Conservation (phyloP, 2,888 invertebrate genomes). For the Drosophila robusta region DNA sequence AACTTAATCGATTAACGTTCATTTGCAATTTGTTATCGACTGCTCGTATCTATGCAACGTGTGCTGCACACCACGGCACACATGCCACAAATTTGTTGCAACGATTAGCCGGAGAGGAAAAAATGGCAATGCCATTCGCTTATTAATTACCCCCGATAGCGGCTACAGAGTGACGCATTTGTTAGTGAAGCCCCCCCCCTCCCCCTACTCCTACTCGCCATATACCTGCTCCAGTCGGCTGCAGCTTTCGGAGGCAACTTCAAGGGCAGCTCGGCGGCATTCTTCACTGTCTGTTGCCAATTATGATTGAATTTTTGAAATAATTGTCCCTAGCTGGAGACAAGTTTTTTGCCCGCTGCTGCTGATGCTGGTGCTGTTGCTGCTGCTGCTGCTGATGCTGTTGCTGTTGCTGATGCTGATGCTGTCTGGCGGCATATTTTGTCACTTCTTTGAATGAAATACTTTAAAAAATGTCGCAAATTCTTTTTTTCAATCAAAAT, state of each 20-base stretch:
- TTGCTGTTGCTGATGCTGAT: neutral
- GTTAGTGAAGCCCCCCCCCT: slow-evolving; percentile 14
- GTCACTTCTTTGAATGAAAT: slow-evolving; percentile 52
- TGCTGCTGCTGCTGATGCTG: neutral
- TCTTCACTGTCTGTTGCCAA: slow-evolving; percentile 67
- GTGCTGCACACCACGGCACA: slow-evolving; percentile 24
- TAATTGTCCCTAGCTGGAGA: slow-evolving; percentile 44
- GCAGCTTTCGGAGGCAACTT: slow-evolving; percentile 28
- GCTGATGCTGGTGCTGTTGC: neutral
- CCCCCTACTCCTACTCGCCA: too few relatives aligned
- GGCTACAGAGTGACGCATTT: slow-evolving; percentile 68
- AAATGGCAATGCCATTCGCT: slow-evolving; percentile 68
- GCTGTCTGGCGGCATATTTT: slow-evolving; percentile 49
- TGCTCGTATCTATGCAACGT: slow-evolving; percentile 44
- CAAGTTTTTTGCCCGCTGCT: slow-evolving; percentile 30
- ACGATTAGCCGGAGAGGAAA: slow-evolving; percentile 60
- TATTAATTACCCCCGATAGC: slow-evolving; percentile 75
- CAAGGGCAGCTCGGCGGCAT: slow-evolving; percentile 40
- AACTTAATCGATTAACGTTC: slow-evolving; percentile 80
- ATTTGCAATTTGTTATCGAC: slow-evolving; percentile 76
- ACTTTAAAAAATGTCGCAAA: slow-evolving; percentile 37
- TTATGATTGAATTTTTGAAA: slow-evolving; percentile 65
- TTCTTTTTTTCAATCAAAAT: slow-evolving; percentile 26
- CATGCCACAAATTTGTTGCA: slow-evolving; percentile 76
- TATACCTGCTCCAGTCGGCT: neutral